Evolutionary conservation across 2,797 vertebrate species (phyloP).

Genomic region (Mormyrops boulengeri): DNA sequence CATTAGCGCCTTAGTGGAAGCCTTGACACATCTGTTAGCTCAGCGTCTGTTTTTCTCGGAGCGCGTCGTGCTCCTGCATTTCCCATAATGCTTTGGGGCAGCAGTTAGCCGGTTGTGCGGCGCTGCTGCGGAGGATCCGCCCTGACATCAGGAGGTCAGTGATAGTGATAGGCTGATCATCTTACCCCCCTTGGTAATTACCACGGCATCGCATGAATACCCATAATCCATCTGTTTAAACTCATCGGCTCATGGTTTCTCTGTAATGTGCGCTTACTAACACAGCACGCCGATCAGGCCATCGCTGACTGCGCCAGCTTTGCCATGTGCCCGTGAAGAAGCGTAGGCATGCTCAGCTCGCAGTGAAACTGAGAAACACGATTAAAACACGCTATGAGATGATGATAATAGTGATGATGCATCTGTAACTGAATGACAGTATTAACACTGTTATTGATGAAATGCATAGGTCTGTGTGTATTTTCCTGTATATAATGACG

Average conservation of each 20-base stretch:
- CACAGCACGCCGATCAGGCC: background rate
- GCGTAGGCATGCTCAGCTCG: background rate
- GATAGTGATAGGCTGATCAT: background rate
- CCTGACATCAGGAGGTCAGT: background rate
- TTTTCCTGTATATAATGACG: slow-evolving; percentile 28
- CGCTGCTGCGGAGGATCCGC: background rate
- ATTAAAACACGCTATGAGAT: background rate
- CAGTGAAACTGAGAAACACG: background rate
- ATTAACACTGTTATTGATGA: slow-evolving; percentile 21
- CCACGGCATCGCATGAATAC: background rate
- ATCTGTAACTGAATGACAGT: slow-evolving; percentile 13
- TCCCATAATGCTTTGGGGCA: background rate
- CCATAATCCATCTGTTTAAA: background rate
- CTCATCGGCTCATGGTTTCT: background rate
- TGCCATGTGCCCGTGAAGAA: background rate
- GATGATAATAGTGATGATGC: background rate
- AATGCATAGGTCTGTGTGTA: slow-evolving; percentile 33
- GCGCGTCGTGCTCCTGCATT: background rate
- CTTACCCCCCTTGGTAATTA: background rate
- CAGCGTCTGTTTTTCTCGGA: background rate
- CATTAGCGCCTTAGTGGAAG: background rate
- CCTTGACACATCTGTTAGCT: background rate
- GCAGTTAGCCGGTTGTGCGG: background rate
- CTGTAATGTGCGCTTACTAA: background rate
- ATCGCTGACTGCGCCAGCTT: background rate